Conservation (phyloP, 1,140 invertebrate species). For the Bombus breviceps region DNA sequence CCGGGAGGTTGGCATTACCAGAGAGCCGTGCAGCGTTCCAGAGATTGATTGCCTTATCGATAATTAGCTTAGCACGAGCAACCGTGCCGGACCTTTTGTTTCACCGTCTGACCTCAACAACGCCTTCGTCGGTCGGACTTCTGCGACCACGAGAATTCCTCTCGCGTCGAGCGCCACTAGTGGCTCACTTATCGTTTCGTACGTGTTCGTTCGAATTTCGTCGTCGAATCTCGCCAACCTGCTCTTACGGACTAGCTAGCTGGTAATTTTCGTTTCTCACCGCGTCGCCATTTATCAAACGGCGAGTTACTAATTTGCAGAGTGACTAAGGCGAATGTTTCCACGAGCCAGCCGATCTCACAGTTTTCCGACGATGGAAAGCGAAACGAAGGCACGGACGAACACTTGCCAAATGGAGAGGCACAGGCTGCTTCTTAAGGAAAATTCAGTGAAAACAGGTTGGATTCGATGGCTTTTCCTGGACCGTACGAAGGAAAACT, state of each 20-base stretch:
- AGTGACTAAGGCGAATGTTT: neutral
- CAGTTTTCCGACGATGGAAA: conserved; percentile 42
- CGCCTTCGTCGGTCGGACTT: conserved; percentile 19
- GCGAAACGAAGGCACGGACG: neutral
- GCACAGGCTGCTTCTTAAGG: neutral
- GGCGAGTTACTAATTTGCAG: neutral
- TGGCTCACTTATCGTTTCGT: neutral
- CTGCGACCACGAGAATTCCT: conserved; percentile 26
- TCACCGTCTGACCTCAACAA: conserved; percentile 47
- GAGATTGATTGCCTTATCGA: conserved; percentile 75
- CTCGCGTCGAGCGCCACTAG: neutral
- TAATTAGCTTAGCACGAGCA: conserved; percentile 71
- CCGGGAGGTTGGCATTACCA: conserved; percentile 69
- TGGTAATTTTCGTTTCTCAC: neutral
- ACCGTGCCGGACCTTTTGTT: conserved; percentile 62
- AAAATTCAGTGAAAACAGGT: conserved; percentile 25
- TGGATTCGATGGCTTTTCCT: neutral
- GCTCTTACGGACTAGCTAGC: neutral
- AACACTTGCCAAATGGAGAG: neutral
- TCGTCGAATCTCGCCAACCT: neutral
- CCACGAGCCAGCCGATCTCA: neutral
- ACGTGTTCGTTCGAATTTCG: neutral
- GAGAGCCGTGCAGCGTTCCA: conserved; percentile 59
- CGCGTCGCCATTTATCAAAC: neutral
- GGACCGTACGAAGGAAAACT: neutral